These are phyloP conservation scores for Chelonia mydas DNA, from an alignment of 2,797 vertebrate species.

Conservation along the genomic window DNA sequence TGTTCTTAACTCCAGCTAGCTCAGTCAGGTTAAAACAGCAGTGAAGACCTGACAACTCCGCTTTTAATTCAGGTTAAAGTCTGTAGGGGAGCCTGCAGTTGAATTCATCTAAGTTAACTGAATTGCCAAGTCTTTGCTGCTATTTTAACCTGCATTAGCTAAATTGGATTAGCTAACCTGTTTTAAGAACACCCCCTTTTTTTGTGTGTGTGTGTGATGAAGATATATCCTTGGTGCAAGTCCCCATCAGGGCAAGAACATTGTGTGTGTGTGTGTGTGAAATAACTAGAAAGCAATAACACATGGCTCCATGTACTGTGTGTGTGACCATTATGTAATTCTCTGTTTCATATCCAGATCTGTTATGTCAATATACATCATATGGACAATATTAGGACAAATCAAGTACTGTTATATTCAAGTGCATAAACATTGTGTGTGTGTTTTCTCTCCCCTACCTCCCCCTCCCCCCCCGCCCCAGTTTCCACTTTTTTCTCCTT, in stretches of 20 bases:
- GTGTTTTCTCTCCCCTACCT: too few relatives aligned
- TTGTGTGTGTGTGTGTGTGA: background rate
- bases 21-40: background rate
- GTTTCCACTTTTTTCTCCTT: background rate
- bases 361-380: background rate
- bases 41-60: background rate
- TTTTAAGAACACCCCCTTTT: background rate
- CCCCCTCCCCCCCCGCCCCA: fast-evolving
- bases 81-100: background rate
- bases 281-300: background rate
- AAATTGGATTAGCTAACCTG: background rate
- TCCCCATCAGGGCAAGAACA: fast-evolving
- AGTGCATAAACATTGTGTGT: fast-evolving
- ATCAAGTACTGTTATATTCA: fast-evolving
- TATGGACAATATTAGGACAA: fast-evolving
- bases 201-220: too few relatives aligned
- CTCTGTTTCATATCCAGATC: background rate
- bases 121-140: background rate
- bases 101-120: background rate
- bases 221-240: background rate
- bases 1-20: background rate
- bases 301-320: fast-evolving
- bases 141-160: background rate
- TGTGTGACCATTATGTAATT: background rate
- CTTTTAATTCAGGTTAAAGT: background rate